Conservation (phyloP, 2,113 vertebrate genomes). For the Gobiocypris rarus region DNA sequence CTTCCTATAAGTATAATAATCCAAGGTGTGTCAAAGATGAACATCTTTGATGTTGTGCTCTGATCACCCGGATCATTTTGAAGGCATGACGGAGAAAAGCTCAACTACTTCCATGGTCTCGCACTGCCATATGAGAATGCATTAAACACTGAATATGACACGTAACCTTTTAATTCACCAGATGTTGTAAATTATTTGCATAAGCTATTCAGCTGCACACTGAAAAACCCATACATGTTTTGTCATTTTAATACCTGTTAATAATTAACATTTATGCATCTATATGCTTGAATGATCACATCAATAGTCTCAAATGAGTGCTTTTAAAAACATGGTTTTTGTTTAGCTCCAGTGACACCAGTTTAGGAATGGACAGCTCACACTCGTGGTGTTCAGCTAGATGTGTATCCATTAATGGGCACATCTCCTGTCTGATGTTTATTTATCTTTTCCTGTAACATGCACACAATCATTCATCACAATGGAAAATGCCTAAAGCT, state of each 20-base stretch:
- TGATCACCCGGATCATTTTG: no score
- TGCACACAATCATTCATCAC: no score
- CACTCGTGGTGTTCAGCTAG: neutral
- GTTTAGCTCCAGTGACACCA: no score
- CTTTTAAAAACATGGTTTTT: neutral
- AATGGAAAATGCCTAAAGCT: slow-evolving; percentile 24
- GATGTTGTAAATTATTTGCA: neutral
- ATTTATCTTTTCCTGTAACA: neutral
- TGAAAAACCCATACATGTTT: neutral
- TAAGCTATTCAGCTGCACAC: neutral
- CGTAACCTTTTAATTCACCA: neutral
- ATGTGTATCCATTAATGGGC: neutral
- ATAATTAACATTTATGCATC: neutral
- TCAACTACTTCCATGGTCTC: neutral
- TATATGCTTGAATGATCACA: neutral
- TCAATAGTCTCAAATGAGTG: neutral
- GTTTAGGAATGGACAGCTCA: neutral
- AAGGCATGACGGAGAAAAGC: no score
- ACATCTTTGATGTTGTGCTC: no score
- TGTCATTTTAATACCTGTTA: neutral
- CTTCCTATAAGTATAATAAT: no score
- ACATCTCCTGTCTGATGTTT: neutral
- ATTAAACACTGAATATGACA: neutral
- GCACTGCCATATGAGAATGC: neutral
- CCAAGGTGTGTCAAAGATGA: no score